These are phyloP conservation scores for Pocillopora damicornis DNA, from an alignment of 64 coral and sea anemone species.

Conservation along the genomic window DNA sequence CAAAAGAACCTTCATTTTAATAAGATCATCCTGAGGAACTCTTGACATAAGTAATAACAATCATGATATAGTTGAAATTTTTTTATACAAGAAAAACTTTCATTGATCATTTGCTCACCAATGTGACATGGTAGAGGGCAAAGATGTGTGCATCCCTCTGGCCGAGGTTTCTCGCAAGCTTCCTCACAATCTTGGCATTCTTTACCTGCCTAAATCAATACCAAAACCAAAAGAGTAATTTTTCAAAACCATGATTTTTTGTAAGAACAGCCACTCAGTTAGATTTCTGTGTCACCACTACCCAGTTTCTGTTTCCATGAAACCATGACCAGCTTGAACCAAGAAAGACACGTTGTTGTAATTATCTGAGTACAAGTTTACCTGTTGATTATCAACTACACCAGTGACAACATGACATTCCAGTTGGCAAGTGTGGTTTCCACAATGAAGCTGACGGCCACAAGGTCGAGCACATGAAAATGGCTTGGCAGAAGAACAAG, in stretches of 20 bases:
- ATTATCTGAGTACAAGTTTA: neutral
- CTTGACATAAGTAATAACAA: too few species aligned
- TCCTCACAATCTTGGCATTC: constrained; percentile 74
- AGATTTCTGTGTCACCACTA: too few species aligned
- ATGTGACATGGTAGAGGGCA: constrained; percentile 70
- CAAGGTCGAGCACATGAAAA: constrained; percentile 82
- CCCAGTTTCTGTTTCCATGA: too few species aligned
- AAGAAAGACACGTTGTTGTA: too few species aligned
- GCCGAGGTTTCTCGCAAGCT: constrained; percentile 74
- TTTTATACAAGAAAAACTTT: too few species aligned
- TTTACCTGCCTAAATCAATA: constrained; percentile 54
- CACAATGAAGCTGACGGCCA: constrained; percentile 69
- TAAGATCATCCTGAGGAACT: too few species aligned
- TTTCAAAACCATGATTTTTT: too few species aligned
- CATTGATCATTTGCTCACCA: constrained; percentile 29
- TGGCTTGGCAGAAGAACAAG: constrained; percentile 59
- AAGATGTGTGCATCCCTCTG: constrained; percentile 65
- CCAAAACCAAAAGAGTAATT: too few species aligned
- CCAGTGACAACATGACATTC: constrained; percentile 80
- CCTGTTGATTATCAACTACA: constrained; percentile 47
- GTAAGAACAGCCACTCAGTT: too few species aligned
- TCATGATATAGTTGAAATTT: too few species aligned
- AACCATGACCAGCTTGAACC: too few species aligned
- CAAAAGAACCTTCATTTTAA: too few species aligned
- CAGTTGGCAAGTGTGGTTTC: constrained; percentile 77